Base-by-base conservation (phyloP, 2,797 vertebrate genomes). In the Falco rusticolus region DNA sequence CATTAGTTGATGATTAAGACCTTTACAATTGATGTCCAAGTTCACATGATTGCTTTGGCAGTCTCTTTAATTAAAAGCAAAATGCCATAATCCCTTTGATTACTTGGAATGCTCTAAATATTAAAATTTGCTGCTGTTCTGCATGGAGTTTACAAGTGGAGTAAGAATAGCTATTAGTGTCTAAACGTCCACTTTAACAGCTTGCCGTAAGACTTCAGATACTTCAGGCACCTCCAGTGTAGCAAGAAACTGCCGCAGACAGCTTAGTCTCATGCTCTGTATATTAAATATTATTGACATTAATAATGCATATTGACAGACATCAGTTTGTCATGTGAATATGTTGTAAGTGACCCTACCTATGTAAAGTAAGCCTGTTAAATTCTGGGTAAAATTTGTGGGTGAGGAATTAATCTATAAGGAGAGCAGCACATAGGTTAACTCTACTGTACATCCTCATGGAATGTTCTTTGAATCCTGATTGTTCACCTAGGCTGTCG, bases 21-120 rank as follows among this genome's bases (percentile, higher is more conserved):
- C 14, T 69, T 91, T 39, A 18, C 26, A 72, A 54, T 45, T 45
- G 45, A 45, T 45, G 45, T 45, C 45, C 17, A 45, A 45, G 17
- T 45, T 19, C 45, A 45, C 7, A 19, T 45, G 45, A 45, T 45
- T 45, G 45, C 45, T 45, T 45, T 45, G 45, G 18, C 45, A 45
- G 45, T 45, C 68, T 89, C 59, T 90, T 69, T 84, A 90, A 92
- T 78, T 90, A 53, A 77, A 91, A 85, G 15, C 53, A 85, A 91
- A 89, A 89, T 85, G 31, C 13, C 43, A 84, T 47, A 9, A 69
- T 84, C 20, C 59, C 18, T 91, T 87, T 91, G 60, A 94, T 93
- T 33, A 10, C 29, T 45, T 48, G 29, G 20, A 90, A 89, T 59
- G 21, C 21, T 68, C 28, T 66, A 37, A 77, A 60, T 70, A 85